A percentile compares a stretch with the other conserved stretches of the same genome.
These are phyloP conservation scores for Cuniculus paca DNA, from an alignment of 2,797 vertebrate genomes.

Conservation along the genomic window DNA sequence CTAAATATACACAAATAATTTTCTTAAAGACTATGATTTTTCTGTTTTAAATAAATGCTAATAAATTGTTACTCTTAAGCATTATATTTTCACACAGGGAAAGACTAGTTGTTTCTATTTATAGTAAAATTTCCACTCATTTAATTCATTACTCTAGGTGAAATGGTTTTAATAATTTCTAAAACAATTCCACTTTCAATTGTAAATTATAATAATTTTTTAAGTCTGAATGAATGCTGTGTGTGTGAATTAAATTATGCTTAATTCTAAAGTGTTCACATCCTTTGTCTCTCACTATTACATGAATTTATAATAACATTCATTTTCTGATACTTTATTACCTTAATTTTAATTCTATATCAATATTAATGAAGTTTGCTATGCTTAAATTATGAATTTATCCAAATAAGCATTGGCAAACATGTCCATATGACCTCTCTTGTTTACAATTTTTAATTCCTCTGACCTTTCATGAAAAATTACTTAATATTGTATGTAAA, in stretches of 20 bases:
- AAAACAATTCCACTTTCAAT: not conserved
- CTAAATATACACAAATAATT: not conserved
- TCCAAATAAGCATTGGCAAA: not conserved
- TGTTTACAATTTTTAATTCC: not conserved
- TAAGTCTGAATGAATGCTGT: not conserved
- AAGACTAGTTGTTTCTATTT: constrained; percentile 18
- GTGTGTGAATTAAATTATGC: not conserved
- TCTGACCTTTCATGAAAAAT: not conserved
- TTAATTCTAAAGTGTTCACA: not conserved
- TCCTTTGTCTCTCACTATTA: not conserved
- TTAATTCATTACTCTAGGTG: constrained; percentile 8
- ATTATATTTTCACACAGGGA: not conserved
- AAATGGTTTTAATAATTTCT: constrained; percentile 36
- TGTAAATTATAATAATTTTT: not conserved
- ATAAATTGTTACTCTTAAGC: not conserved
- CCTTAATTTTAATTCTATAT: not conserved
- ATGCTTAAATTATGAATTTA: not conserved
- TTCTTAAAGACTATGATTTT: not conserved
- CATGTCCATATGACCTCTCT: not conserved
- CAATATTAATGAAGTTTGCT: not conserved
- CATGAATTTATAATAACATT: not conserved
- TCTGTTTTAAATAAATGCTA: not conserved
- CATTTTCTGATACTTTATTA: not conserved
- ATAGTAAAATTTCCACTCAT: not conserved
- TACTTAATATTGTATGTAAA: not conserved